Conservation (phyloP, 2,888 invertebrate species). For the Rotaria macrura region DNA sequence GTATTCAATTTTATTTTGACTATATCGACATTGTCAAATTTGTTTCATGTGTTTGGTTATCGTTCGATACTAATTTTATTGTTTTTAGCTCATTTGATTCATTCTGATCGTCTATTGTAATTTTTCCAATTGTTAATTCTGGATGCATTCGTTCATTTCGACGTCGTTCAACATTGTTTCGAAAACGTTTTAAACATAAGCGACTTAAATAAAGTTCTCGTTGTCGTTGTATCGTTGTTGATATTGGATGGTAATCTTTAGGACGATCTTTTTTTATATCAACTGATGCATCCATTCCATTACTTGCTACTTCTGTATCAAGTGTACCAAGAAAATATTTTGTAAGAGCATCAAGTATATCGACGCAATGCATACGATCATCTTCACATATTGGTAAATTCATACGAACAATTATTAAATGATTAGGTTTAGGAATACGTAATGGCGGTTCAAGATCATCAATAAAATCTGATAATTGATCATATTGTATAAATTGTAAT, state of each 20-base stretch:
- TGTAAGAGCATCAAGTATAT: slow-evolving; percentile 90
- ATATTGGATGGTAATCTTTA: slow-evolving; percentile 26
- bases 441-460: slow-evolving; percentile 90
- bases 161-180: slow-evolving; percentile 8
- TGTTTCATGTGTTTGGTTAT: too few species aligned
- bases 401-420: slow-evolving; percentile 95
- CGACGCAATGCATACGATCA: slow-evolving; percentile 92
- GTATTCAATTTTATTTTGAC: too few species aligned
- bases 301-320: not conserved
- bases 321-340: slow-evolving; percentile 89
- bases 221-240: slow-evolving; percentile 29
- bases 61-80: too few species aligned
- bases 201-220: slow-evolving; percentile 28
- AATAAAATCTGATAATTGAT: slow-evolving; percentile 82
- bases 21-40: too few species aligned
- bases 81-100: too few species aligned
- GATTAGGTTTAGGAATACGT: slow-evolving; percentile 89
- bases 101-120: too few species aligned
- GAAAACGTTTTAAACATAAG: not conserved
- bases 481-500: slow-evolving; percentile 87
- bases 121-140: not conserved
- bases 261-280: slow-evolving; percentile 30
- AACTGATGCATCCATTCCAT: not conserved
- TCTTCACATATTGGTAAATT: slow-evolving; percentile 93
- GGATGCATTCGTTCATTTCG: not conserved